These are phyloP conservation scores for Pelobates cultripes DNA, from an alignment of 2,797 vertebrate genomes.

Conservation along the genomic window DNA sequence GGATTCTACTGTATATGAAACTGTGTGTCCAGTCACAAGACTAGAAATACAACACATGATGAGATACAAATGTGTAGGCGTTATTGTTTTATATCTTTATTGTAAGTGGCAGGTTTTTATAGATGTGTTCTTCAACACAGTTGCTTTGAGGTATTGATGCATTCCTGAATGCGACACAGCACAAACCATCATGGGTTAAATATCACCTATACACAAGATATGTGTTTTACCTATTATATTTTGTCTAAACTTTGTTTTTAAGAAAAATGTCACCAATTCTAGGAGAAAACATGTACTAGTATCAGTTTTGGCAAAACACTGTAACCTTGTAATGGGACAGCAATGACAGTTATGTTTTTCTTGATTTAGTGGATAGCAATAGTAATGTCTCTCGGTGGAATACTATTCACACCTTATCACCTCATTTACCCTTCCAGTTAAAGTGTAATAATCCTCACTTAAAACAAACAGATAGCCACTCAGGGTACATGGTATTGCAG, in stretches of 20 bases:
- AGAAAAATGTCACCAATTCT: neutral
- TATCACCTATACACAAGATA: too few relatives aligned
- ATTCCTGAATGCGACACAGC: too few relatives aligned
- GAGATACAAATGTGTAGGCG: too few relatives aligned
- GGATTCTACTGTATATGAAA: too few relatives aligned
- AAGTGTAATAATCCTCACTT: neutral
- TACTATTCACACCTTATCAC: slow-evolving; percentile 1
- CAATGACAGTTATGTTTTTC: slow-evolving; percentile 18
- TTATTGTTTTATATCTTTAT: too few relatives aligned
- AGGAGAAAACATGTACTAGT: neutral
- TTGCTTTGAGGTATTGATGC: too few relatives aligned
- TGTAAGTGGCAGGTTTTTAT: too few relatives aligned
- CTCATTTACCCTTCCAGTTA: slow-evolving; percentile 10
- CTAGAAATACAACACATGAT: too few relatives aligned
- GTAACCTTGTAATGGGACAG: slow-evolving; percentile 30
- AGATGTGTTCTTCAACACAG: too few relatives aligned
- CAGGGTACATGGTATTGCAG: neutral
- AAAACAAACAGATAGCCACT: slow-evolving; percentile 16
- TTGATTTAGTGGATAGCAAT: slow-evolving; percentile 19
- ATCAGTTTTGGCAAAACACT: neutral
- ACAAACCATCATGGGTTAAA: too few relatives aligned
- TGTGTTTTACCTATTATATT: neutral
- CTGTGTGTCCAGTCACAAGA: too few relatives aligned
- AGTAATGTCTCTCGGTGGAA: slow-evolving; percentile 27
- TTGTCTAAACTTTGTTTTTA: neutral